Evolutionary conservation across 2,797 vertebrate genomes (phyloP).

Genomic region (Anas acuta): DNA sequence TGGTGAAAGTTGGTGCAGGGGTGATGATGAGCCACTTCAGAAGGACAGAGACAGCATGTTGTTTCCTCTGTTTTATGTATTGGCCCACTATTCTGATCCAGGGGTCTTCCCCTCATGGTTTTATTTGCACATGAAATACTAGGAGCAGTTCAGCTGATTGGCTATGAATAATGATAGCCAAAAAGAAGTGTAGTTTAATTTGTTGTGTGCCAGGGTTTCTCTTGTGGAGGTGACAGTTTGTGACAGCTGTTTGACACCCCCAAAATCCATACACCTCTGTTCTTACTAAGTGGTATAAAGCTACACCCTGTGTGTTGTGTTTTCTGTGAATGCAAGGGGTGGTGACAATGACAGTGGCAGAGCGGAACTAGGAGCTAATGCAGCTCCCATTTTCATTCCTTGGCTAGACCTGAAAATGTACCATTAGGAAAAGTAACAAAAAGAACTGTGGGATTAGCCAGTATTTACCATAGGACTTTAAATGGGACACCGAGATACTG

Average conservation of each 20-base stretch:
- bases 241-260: slow-evolving; percentile 83
- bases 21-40: slow-evolving; percentile 92
- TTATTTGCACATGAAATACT: slow-evolving; percentile 93
- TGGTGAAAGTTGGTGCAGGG: slow-evolving; percentile 89
- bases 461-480: slow-evolving; percentile 47
- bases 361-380: slow-evolving; percentile 13
- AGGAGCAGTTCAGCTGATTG: slow-evolving; percentile 87
- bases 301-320: slow-evolving; percentile 26
- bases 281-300: slow-evolving; percentile 74
- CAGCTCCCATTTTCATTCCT: slow-evolving; percentile 41
- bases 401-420: slow-evolving; percentile 38
- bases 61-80: slow-evolving; percentile 81
- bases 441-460: slow-evolving; percentile 34
- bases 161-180: slow-evolving; percentile 86
- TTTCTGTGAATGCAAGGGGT: not conserved
- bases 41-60: slow-evolving; percentile 84
- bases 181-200: slow-evolving; percentile 83
- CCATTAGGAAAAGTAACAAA: slow-evolving; percentile 11
- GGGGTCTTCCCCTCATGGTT: slow-evolving; percentile 77
- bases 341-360: not conserved
- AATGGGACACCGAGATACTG: not conserved
- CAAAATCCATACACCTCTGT: slow-evolving; percentile 78
- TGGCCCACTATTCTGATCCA: slow-evolving; percentile 80
- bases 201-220: slow-evolving; percentile 77
- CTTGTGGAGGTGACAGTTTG: slow-evolving; percentile 84